phyloP scores from a whole-genome alignment of 2,888 invertebrate species.

The Drosophila eohydei region DNA sequence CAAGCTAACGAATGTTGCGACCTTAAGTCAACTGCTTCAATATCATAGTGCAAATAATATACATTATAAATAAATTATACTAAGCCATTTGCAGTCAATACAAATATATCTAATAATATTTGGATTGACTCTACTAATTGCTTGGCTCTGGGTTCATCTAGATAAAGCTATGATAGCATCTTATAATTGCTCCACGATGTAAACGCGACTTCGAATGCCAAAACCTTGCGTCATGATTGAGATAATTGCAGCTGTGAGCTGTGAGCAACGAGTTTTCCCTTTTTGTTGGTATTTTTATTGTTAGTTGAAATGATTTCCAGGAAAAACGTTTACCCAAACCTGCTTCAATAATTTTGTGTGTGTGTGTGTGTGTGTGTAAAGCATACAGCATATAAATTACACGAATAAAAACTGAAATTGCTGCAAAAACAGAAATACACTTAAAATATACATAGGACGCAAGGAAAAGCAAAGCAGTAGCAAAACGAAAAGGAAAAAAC shows the following conservation, averaged over 20 bases:
- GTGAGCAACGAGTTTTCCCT: slow-evolving; percentile 15
- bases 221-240: slow-evolving; percentile 35
- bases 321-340: slow-evolving; percentile 73
- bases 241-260: slow-evolving; percentile 54
- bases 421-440: slow-evolving; percentile 75
- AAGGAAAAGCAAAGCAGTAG: slow-evolving; percentile 13
- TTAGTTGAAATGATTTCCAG: slow-evolving; percentile 46
- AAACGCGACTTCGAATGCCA: slow-evolving; percentile 32
- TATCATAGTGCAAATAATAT: not conserved
- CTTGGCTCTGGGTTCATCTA: slow-evolving; percentile 17
- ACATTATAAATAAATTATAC: not conserved
- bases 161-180: slow-evolving; percentile 38
- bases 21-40: not conserved
- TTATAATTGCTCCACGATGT: slow-evolving; percentile 50
- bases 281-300: slow-evolving; percentile 19
- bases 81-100: not conserved
- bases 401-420: slow-evolving; percentile 77
- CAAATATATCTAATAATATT: not conserved
- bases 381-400: slow-evolving; percentile 71
- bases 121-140: not conserved
- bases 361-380: slow-evolving; percentile 42
- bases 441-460: slow-evolving; percentile 60
- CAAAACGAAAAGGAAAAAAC: slow-evolving; percentile 41
- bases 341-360: slow-evolving; percentile 56
- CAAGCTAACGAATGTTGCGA: too few species aligned